Percentiles rank a stretch among this genome's conserved stretches.
phyloP scores from a whole-genome alignment of 2,113 vertebrate species.

The Nesoenas mayeri region DNA sequence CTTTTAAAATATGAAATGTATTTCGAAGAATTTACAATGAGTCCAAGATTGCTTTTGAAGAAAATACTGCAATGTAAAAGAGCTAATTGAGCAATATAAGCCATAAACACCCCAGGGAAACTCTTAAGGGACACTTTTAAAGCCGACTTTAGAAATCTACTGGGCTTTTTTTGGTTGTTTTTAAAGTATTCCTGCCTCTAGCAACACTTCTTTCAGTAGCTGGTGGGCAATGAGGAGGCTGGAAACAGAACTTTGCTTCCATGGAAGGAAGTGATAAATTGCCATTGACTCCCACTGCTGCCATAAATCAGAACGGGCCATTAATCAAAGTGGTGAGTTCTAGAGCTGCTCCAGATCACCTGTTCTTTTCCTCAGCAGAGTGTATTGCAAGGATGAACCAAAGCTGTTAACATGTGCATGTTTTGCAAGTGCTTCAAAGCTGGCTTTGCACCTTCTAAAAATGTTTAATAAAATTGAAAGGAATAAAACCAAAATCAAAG shows the following conservation, averaged over 20 bases:
- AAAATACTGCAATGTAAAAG: constrained; percentile 24
- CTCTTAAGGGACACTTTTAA: constrained; percentile 33
- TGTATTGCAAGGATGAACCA: neutral
- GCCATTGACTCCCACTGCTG: neutral
- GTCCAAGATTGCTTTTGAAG: constrained; percentile 33
- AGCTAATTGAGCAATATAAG: constrained; percentile 44
- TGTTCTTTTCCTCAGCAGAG: neutral
- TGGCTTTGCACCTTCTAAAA: neutral
- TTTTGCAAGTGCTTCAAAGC: neutral
- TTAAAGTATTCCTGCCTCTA: neutral
- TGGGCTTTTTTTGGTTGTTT: neutral
- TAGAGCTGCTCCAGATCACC: neutral
- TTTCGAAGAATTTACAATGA: constrained; percentile 30
- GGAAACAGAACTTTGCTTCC: neutral
- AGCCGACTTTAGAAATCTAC: neutral
- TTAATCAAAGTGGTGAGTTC: neutral
- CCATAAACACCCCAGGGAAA: constrained; percentile 35
- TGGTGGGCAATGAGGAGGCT: neutral
- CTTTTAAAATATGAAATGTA: neutral
- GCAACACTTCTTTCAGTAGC: neutral
- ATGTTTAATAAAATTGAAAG: neutral
- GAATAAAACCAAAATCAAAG: no score
- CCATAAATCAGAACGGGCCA: neutral
- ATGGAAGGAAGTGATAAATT: constrained; percentile 33
- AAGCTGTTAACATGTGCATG: neutral